Percentiles rank a stretch among this genome's conserved stretches.
Conservation (phyloP, 2,888 invertebrate genomes). For the Cantharis flavilabris region DNA sequence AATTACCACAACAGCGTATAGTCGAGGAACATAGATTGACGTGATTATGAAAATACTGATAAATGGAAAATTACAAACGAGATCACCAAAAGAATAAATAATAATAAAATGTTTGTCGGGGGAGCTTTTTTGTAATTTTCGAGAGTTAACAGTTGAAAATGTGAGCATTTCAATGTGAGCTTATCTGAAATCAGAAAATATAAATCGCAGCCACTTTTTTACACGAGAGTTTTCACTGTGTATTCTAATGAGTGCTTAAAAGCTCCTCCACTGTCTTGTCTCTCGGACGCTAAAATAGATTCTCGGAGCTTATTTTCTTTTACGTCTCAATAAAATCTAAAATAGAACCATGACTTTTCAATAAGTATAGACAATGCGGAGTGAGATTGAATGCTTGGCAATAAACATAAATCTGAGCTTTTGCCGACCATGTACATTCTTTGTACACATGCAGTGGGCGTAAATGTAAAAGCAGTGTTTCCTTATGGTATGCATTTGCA, state of each 20-base stretch:
- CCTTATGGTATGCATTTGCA: constrained; percentile 47
- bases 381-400: constrained; percentile 9
- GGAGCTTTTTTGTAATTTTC: neutral
- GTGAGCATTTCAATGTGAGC: neutral
- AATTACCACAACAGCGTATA: neutral
- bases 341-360: neutral
- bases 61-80: neutral
- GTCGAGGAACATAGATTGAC: neutral
- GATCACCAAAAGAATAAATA: neutral
- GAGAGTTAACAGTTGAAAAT: neutral
- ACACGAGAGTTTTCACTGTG: neutral
- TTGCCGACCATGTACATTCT: constrained; percentile 36
- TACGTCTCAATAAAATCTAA: neutral
- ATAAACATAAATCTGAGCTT: constrained; percentile 41
- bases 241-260: neutral
- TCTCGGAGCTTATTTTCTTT: neutral
- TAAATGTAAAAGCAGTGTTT: constrained; percentile 44
- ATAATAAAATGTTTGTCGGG: neutral
- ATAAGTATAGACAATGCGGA: neutral
- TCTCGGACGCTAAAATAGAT: neutral
- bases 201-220: neutral
- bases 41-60: neutral
- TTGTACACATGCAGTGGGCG: constrained; percentile 46
- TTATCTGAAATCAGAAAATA: neutral
- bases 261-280: neutral